These are phyloP conservation scores for Bergia sp. DNA, from an alignment of 92 coral and sea anemone species.

Conservation along the genomic window DNA sequence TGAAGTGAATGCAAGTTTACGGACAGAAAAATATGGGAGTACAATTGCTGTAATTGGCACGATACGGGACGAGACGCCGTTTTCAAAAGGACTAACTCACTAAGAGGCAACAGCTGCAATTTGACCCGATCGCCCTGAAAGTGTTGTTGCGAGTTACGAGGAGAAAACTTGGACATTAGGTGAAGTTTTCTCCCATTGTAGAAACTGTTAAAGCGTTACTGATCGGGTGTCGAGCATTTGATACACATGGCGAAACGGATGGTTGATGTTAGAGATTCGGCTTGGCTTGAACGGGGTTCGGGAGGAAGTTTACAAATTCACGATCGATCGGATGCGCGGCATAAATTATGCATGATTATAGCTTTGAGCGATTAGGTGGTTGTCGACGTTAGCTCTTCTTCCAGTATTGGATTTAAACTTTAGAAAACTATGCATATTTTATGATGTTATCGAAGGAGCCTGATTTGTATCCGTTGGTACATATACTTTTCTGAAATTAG, in stretches of 20 bases:
- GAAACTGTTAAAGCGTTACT: background rate
- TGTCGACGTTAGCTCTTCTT: background rate
- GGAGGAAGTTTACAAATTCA: conserved; percentile 16
- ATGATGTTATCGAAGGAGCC: conserved; percentile 18
- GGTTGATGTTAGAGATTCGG: conserved; percentile 13
- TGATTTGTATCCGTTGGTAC: background rate
- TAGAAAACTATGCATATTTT: conserved; percentile 26
- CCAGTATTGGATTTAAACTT: background rate
- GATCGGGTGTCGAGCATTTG: background rate
- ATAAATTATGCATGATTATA: conserved; percentile 40
- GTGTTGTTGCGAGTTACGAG: background rate
- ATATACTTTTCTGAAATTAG: background rate
- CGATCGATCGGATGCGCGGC: conserved; percentile 34
- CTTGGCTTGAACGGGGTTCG: background rate
- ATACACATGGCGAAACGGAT: conserved; percentile 23
- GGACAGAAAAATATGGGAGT: background rate
- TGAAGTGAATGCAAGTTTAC: background rate
- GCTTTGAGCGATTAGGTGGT: conserved; percentile 19
- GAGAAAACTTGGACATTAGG: background rate
- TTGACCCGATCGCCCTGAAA: conserved; percentile 24
- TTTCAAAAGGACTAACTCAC: background rate
- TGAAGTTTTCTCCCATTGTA: background rate
- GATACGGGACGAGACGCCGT: background rate
- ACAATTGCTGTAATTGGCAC: background rate
- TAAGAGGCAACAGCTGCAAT: conserved; percentile 9